These are phyloP conservation scores for Ecdyonurus torrentis DNA, from an alignment of 2,888 invertebrate genomes.

Conservation along the genomic window DNA sequence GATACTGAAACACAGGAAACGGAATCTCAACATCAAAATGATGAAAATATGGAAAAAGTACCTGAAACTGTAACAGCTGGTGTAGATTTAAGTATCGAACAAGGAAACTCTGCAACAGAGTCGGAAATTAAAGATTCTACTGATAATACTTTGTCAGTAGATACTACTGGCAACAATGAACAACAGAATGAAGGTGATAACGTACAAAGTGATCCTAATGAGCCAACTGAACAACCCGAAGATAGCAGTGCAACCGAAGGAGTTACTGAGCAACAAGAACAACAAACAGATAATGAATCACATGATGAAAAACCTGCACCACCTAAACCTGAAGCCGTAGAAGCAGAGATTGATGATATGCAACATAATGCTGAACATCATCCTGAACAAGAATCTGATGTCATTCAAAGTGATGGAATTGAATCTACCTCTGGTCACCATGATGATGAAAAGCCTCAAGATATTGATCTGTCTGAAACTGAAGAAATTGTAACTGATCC, in stretches of 20 bases:
- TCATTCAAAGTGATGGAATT: constrained; percentile 7
- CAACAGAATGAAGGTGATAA: neutral
- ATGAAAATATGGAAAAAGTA: neutral
- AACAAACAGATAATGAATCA: too few species aligned
- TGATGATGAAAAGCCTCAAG: constrained; percentile 5
- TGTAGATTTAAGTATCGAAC: too few species aligned
- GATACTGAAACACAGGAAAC: neutral
- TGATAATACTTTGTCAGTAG: neutral
- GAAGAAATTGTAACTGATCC: constrained; percentile 8
- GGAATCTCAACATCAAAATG: too few species aligned
- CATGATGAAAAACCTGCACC: constrained; percentile 9
- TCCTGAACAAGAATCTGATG: constrained; percentile 6
- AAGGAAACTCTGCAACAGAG: neutral
- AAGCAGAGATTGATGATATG: constrained; percentile 10
- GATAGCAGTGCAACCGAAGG: too few species aligned
- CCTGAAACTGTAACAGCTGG: neutral
- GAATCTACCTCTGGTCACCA: constrained; percentile 3
- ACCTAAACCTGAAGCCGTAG: constrained; percentile 10
- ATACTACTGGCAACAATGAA: neutral
- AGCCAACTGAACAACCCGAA: neutral
- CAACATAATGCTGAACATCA: constrained; percentile 10
- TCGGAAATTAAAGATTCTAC: neutral
- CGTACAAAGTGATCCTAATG: neutral
- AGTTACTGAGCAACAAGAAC: too few species aligned
- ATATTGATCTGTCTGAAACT: neutral